phyloP scores from a whole-genome alignment of 2,888 invertebrate species.

The Congeria kusceri region DNA sequence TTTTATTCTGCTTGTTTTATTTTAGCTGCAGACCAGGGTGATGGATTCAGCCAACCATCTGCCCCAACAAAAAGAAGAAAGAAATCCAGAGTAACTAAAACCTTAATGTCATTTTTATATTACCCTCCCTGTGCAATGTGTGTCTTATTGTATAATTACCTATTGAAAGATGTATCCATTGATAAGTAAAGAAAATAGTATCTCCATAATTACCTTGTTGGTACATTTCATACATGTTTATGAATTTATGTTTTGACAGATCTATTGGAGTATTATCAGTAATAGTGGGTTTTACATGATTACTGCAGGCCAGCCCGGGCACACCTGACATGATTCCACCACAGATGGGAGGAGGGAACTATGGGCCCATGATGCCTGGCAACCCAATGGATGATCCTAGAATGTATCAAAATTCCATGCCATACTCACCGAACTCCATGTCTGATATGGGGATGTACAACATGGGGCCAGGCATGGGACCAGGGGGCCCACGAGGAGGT shows the following conservation, averaged over 20 bases:
- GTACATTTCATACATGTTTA: too few relatives aligned
- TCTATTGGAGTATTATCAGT: too few relatives aligned
- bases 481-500: conserved; percentile 47
- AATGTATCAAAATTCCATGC: conserved; percentile 56
- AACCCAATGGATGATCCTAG: conserved; percentile 68
- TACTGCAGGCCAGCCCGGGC: conserved; percentile 63
- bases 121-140: too few relatives aligned
- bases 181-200: too few relatives aligned
- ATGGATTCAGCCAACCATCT: conserved; percentile 63
- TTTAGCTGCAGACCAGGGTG: conserved; percentile 55
- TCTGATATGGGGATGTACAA: conserved; percentile 41
- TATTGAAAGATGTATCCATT: too few relatives aligned
- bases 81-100: conserved; percentile 54
- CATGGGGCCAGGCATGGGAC: conserved; percentile 51
- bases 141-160: too few relatives aligned
- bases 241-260: too few relatives aligned
- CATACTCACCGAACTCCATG: conserved; percentile 57
- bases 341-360: conserved; percentile 55
- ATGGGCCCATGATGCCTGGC: conserved; percentile 57
- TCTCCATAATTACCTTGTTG: too few relatives aligned
- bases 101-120: too few relatives aligned
- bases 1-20: too few relatives aligned
- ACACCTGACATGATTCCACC: conserved; percentile 68
- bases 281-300: too few relatives aligned
- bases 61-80: conserved; percentile 61